A percentile compares a stretch with the other conserved stretches of the same genome.
phyloP scores from a whole-genome alignment of 1,140 invertebrate genomes.

The Drosophila sproati region DNA sequence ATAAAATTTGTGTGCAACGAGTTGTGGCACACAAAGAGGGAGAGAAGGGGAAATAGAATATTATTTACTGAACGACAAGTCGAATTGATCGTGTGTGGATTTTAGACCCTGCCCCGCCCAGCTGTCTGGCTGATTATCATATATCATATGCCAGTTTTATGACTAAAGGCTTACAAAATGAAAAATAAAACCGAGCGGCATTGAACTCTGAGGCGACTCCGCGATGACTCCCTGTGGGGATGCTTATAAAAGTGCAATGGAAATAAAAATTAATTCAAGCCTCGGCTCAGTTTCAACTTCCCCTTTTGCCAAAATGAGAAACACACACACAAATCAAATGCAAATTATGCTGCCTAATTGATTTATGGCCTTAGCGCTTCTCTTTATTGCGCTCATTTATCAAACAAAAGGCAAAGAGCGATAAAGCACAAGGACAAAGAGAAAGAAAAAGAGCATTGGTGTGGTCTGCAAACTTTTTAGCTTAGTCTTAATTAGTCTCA shows the following conservation, averaged over 20 bases:
- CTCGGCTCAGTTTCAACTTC: conserved; percentile 40
- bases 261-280: conserved; percentile 58
- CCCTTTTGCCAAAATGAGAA: conserved; percentile 37
- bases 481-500: conserved; percentile 75
- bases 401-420: conserved; percentile 4
- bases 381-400: conserved; percentile 60
- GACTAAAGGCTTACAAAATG: conserved; percentile 61
- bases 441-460: conserved; percentile 5
- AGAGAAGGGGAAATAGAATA: conserved; percentile 24
- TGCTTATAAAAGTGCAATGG: conserved; percentile 67
- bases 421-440: background rate
- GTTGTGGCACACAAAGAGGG: background rate
- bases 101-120: conserved; percentile 30
- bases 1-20: conserved; percentile 35
- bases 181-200: conserved; percentile 33
- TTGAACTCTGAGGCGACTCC: conserved; percentile 35
- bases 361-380: conserved; percentile 69
- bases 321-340: conserved; percentile 72
- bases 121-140: conserved; percentile 43
- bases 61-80: conserved; percentile 30
- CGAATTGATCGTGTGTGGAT: conserved; percentile 33
- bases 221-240: conserved; percentile 54
- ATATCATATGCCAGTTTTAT: conserved; percentile 65
- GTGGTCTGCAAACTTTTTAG: conserved; percentile 70
- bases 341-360: conserved; percentile 80